Evolutionary conservation across 2,113 vertebrate genomes (phyloP), one percentile per base, ranked within the genome.

Genomic region (Oostethus manadensis): DNA sequence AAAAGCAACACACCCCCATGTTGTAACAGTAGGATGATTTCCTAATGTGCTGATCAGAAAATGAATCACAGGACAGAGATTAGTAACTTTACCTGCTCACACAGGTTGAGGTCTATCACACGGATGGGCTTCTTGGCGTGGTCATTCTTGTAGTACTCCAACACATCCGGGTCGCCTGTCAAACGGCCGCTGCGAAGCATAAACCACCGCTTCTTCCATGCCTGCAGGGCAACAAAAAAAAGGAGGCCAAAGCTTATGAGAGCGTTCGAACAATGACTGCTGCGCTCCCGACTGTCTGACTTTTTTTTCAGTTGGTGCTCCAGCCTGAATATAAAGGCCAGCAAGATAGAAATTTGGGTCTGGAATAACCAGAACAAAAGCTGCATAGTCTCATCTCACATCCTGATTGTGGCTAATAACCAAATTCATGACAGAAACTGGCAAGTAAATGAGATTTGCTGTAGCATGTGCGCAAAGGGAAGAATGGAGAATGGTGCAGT

Each of bases 81-180:
- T 46, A 54, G 51, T 10, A 38, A 46, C 11, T 29, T 2, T 74
- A 88, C 87, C 85, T 99, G 97, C 75, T 98, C 96, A 81, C 97
- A 99, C 65, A 99, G 86, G 86, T 99, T 99, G 85, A 99, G 93
- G 90, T 99, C 95, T 76, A 99, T 99, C 83, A 99, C 94, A 47
- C 96, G 94, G 72, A 99, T 99, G 53, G 97, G 97, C 83, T 99
- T 99, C 86, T 98, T 98, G 80, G 95, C 89, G 51, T 97, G 94
- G 89, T 99, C 95, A 92, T 98, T 99, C 89, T 99, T 99, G 91
- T 99, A 99, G 82, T 99, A 99, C 77, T 99, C 96, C 90, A 99
- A 62, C 51, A 99, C 94, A 65, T 99, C 96, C 3, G 97, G 95
- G 84, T 99, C 96, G 72, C 97, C 97, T 0, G 96, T 94, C 84